These are phyloP conservation scores for Micrastur ruficollis DNA, from an alignment of 2,797 vertebrate species.

Conservation along the genomic window DNA sequence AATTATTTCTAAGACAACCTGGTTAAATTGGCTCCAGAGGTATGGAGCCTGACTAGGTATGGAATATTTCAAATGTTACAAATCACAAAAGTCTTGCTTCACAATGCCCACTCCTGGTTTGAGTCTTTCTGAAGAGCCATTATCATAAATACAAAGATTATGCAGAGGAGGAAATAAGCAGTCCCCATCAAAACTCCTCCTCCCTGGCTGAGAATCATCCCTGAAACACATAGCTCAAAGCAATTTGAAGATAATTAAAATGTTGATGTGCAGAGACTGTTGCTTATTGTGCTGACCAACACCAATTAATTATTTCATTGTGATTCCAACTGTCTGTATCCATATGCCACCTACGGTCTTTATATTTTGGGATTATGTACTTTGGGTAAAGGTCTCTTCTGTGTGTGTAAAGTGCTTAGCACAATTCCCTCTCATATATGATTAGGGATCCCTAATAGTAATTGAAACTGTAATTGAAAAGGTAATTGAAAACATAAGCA, in stretches of 20 bases:
- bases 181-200: not conserved
- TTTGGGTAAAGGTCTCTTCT: not conserved
- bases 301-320: not conserved
- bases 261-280: not conserved
- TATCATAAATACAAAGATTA: not conserved
- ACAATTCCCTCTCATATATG: not conserved
- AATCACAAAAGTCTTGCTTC: not conserved
- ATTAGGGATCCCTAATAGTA: not conserved
- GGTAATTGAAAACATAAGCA: not conserved
- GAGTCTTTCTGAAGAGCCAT: not conserved
- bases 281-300: not conserved
- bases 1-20: not conserved
- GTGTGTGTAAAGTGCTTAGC: not conserved
- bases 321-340: not conserved
- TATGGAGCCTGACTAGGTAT: not conserved
- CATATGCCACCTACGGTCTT: not conserved
- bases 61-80: not conserved
- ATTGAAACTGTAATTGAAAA: not conserved
- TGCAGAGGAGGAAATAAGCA: not conserved
- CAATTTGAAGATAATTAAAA: constrained; percentile 27
- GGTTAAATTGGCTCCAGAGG: not conserved
- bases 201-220: not conserved
- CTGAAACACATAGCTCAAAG: not conserved
- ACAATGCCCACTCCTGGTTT: not conserved
- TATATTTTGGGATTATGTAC: not conserved